phyloP scores from a whole-genome alignment of 1,140 invertebrate genomes.

The Drosophila ercepeae region DNA sequence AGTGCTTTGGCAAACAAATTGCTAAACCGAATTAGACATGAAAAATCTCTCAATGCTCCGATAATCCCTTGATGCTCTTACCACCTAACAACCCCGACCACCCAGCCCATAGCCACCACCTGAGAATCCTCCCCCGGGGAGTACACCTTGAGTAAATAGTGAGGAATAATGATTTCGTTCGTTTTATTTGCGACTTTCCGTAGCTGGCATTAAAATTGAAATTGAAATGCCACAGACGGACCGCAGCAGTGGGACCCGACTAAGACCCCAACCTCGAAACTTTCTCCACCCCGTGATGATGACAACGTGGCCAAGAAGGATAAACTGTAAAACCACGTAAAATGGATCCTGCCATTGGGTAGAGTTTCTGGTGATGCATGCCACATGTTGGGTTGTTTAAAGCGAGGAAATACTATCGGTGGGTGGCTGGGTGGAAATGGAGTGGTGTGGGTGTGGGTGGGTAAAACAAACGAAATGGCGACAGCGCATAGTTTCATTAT shows the following conservation, averaged over 20 bases:
- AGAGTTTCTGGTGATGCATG: neutral
- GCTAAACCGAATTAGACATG: constrained; percentile 17
- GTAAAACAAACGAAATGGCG: constrained; percentile 73
- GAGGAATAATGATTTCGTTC: constrained; percentile 52
- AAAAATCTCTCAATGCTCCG: constrained; percentile 12
- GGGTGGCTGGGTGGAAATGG: neutral
- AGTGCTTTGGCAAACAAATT: neutral
- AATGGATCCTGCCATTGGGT: constrained; percentile 27
- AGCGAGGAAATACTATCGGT: neutral
- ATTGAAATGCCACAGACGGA: constrained; percentile 75
- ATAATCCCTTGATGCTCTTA: constrained; percentile 14
- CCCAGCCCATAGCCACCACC: neutral
- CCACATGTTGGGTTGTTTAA: neutral
- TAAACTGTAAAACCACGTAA: constrained; percentile 41
- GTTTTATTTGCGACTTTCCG: constrained; percentile 74
- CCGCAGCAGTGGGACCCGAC: constrained; percentile 40
- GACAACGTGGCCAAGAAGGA: constrained; percentile 52
- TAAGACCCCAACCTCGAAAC: constrained; percentile 5
- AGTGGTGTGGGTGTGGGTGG: constrained; percentile 7
- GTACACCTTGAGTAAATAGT: constrained; percentile 52
- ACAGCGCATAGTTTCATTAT: constrained; percentile 77
- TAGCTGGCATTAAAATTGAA: constrained; percentile 75
- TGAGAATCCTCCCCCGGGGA: neutral
- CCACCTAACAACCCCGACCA: neutral
- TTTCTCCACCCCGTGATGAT: constrained; percentile 43